Evolutionary conservation across 2,113 vertebrate species (phyloP).

Genomic region (Morphnarchus princeps): DNA sequence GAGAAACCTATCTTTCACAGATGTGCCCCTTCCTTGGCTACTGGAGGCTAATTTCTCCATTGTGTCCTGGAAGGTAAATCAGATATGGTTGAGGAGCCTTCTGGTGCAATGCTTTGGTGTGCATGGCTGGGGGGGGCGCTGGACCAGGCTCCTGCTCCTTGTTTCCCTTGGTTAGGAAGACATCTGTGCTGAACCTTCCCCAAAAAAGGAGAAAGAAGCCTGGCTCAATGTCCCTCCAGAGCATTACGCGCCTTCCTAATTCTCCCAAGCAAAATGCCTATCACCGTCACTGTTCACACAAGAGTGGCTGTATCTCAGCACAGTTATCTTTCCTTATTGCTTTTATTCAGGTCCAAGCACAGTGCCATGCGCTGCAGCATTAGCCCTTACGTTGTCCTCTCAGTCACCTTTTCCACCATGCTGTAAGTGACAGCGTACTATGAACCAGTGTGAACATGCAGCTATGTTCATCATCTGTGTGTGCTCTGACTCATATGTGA

Average conservation of each 20-base stretch:
- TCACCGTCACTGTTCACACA: fast-evolving
- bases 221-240: not conserved
- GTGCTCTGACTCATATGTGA: not conserved
- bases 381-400: not conserved
- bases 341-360: not conserved
- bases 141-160: not conserved
- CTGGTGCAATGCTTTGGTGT: not conserved
- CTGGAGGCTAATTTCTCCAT: not conserved
- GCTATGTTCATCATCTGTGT: not conserved
- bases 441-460: not conserved
- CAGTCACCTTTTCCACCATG: not conserved
- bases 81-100: not conserved
- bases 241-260: not conserved
- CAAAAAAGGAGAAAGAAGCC: not conserved
- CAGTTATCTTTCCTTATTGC: not conserved
- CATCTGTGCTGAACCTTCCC: not conserved
- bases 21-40: not conserved
- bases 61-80: not conserved
- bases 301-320: not conserved
- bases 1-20: fast-evolving
- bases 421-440: not conserved
- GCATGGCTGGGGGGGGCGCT: not conserved
- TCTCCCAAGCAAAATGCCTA: not conserved
- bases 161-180: not conserved
- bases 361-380: not conserved